Percentiles rank a stretch among this genome's conserved stretches.
These are phyloP conservation scores for Balearica regulorum DNA, from an alignment of 2,797 vertebrate genomes.

Conservation along the genomic window DNA sequence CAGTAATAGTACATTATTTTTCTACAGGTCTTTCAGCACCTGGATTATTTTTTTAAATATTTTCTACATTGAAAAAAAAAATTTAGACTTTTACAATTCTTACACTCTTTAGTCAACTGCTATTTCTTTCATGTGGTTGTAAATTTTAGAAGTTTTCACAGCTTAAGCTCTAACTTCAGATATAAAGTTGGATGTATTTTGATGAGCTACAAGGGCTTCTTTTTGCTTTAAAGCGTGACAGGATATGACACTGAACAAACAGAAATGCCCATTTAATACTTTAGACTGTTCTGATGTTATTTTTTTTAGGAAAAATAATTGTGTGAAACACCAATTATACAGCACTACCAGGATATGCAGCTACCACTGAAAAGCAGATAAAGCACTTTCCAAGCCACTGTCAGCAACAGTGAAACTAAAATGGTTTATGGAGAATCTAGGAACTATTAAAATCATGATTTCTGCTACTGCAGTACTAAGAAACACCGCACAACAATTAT, in stretches of 20 bases:
- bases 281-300: not conserved
- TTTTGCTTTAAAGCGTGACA: not conserved
- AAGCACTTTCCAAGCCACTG: not conserved
- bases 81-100: not conserved
- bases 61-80: not conserved
- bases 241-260: not conserved
- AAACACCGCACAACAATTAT: not conserved
- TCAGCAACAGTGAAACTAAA: not conserved
- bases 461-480: not conserved
- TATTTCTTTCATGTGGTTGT: not conserved
- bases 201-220: not conserved
- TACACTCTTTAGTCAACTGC: not conserved
- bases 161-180: not conserved
- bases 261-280: not conserved
- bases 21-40: not conserved
- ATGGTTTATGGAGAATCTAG: not conserved
- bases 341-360: not conserved
- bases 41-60: rapidly evolving
- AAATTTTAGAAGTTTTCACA: not conserved
- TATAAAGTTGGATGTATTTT: not conserved
- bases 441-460: not conserved
- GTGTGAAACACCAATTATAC: not conserved
- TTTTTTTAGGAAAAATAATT: not conserved
- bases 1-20: not conserved
- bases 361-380: not conserved